phyloP scores from a whole-genome alignment of 2,113 vertebrate species.

The Notarius lentiginosus region DNA sequence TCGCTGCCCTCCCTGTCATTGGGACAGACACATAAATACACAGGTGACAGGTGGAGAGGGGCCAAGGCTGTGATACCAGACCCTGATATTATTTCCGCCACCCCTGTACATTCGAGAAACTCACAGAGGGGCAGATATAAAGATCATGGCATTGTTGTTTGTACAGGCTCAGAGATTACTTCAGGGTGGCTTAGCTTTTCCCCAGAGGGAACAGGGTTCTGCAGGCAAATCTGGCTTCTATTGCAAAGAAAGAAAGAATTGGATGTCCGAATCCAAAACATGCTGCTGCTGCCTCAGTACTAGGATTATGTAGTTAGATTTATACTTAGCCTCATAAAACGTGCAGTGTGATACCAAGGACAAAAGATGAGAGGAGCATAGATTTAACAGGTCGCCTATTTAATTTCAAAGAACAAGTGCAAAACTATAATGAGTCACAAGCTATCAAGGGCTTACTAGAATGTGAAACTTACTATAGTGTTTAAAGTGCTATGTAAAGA shows the following conservation, averaged over 20 bases:
- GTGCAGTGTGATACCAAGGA: neutral
- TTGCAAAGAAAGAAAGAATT: neutral
- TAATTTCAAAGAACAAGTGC: constrained; percentile 6
- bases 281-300: neutral
- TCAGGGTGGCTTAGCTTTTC: neutral
- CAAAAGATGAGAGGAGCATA: neutral
- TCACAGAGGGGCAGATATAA: neutral
- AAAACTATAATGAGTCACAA: too few relatives aligned
- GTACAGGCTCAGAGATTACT: constrained; percentile 16
- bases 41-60: constrained; percentile 25
- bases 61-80: constrained; percentile 38
- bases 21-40: constrained; percentile 53
- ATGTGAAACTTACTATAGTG: too few relatives aligned
- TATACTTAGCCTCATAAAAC: neutral
- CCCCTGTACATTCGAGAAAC: constrained; percentile 18
- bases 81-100: constrained; percentile 50
- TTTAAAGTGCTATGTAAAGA: too few relatives aligned
- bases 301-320: neutral
- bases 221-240: neutral
- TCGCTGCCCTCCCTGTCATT: constrained; percentile 42
- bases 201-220: neutral
- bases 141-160: constrained; percentile 27
- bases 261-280: neutral
- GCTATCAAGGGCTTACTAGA: too few relatives aligned
- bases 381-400: neutral